Base-by-base conservation (phyloP, 2,888 invertebrate species). In the Drosophila neutralis region DNA sequence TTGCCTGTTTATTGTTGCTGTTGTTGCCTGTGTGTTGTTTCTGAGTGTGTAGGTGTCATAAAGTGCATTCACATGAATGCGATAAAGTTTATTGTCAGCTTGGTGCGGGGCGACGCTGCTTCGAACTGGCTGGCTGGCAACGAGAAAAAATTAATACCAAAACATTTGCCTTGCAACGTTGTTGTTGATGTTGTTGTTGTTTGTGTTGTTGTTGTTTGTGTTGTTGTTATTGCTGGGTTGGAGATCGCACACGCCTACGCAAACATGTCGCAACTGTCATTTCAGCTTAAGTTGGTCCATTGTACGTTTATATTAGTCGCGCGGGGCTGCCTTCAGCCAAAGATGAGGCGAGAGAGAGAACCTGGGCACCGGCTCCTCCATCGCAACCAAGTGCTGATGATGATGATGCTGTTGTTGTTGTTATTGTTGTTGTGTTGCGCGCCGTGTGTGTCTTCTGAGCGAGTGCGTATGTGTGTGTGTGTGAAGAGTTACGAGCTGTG, bases 231-330 rank as follows among this genome's bases (percentile, higher is more conserved):
- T 64, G 64, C 70, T 81, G 87, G 83, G 74, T 70, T 80, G 80
- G 85, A 90, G 86, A 83, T 88, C 88, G 91, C 88, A 86, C 88
- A 85, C 92, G 90, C 92, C 91, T 89, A 90, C 91, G 90, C 91
- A 89, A 89, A 90, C 91, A 91, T 91, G 91, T 88, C 91, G 87
- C 91, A 91, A 90, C 91, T 92, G 92, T 92, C 92, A 92, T 91
- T 92, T 92, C 89, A 84, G 91, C 91, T 91, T 91, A 91, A 90
- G 82, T 91, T 89, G 84, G 88, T 83, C 91, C 91, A 89, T 92
- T 91, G 90, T 92, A 92, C 90, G 91, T 92, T 91, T 92, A 92
- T 92, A 92, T 92, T 92, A 92, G 91, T 91, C 91, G 86, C 88
- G 77, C 76, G 67, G 63, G 66, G 45, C 66, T 62, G 73, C 38